These are phyloP conservation scores for Phortica magna DNA, from an alignment of 2,888 invertebrate species.

Conservation along the genomic window DNA sequence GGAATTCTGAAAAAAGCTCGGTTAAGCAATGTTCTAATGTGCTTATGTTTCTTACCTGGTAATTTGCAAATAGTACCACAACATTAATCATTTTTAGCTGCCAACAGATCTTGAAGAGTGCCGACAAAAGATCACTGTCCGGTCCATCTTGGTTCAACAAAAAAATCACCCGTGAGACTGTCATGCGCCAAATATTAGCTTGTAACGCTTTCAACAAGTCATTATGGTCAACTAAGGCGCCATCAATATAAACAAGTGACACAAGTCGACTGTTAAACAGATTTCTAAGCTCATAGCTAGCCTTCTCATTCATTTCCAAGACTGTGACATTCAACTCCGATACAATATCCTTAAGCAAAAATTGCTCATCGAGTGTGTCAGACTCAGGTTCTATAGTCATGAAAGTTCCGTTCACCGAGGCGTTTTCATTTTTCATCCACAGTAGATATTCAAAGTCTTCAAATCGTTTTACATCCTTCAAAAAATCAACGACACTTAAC, in stretches of 20 bases:
- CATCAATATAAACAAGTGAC: constrained; percentile 56
- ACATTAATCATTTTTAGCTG: constrained; percentile 63
- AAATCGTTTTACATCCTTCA: constrained; percentile 46
- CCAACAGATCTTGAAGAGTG: constrained; percentile 64
- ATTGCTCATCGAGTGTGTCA: not conserved
- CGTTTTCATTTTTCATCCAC: constrained; percentile 50
- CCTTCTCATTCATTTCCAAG: constrained; percentile 59
- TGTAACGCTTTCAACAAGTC: constrained; percentile 56
- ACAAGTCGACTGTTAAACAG: constrained; percentile 54
- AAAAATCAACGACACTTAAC: constrained; percentile 44
- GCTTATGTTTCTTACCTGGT: constrained; percentile 48
- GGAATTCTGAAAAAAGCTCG: constrained; percentile 45
- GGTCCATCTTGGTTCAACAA: constrained; percentile 46
- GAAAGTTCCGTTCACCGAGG: constrained; percentile 21
- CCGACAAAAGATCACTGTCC: constrained; percentile 41
- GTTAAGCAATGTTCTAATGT: not conserved
- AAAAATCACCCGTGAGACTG: constrained; percentile 62
- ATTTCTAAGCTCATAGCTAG: constrained; percentile 54
- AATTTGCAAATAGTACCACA: constrained; percentile 59
- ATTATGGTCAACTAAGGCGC: constrained; percentile 45
- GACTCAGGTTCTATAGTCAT: not conserved
- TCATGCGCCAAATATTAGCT: constrained; percentile 61
- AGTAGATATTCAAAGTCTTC: constrained; percentile 52
- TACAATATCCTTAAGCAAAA: constrained; percentile 50
- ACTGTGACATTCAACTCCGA: constrained; percentile 55